phyloP scores from a whole-genome alignment of 2,797 vertebrate species.

The Fundulus diaphanus region DNA sequence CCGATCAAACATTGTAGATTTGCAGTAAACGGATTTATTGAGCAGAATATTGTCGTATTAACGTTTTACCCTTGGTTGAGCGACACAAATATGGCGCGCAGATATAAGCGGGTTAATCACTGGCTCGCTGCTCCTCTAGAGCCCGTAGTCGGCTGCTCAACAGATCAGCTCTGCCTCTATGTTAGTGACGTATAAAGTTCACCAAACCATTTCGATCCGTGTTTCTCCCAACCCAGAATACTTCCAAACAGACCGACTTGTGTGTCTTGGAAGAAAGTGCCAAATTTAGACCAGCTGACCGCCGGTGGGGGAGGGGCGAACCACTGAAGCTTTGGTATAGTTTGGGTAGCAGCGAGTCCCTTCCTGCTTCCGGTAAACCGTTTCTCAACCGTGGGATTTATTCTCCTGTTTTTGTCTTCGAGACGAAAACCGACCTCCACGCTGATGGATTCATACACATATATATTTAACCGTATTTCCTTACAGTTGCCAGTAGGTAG shows the following conservation, averaged over 20 bases:
- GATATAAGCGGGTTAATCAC: neutral
- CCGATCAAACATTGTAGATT: neutral
- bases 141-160: neutral
- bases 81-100: neutral
- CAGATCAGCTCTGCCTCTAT: too few relatives aligned
- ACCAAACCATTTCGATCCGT: too few relatives aligned
- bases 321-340: neutral
- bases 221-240: too few relatives aligned
- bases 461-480: neutral
- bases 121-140: neutral
- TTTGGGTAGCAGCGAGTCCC: too few relatives aligned
- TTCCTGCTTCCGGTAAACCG: neutral
- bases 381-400: neutral
- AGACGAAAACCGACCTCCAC: too few relatives aligned
- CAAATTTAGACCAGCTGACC: too few relatives aligned
- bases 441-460: too few relatives aligned
- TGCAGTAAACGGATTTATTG: neutral
- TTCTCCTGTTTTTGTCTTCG: too few relatives aligned
- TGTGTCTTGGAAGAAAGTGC: too few relatives aligned
- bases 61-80: neutral
- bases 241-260: too few relatives aligned
- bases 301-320: neutral
- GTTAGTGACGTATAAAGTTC: too few relatives aligned
- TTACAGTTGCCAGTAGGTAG: neutral
- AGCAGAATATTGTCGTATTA: neutral